Base-by-base conservation (phyloP, 2,797 vertebrate species). In the Centropyge bicolor region DNA sequence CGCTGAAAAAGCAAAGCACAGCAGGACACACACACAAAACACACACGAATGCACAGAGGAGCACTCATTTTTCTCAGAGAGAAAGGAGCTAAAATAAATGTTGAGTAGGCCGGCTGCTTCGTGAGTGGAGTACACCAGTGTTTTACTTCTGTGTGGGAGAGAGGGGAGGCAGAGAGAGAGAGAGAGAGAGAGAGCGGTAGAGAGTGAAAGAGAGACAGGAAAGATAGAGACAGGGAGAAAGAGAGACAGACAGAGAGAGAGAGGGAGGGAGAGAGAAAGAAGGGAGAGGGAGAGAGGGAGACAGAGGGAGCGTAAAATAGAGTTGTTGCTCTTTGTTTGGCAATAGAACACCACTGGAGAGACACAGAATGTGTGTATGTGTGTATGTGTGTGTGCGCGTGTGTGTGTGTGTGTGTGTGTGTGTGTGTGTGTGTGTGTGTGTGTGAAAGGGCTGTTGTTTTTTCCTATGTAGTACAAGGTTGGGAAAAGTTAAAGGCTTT, bases 51-150 rank as follows among this genome's bases (percentile, higher is more conserved):
- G 41, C 79, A 67, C 57, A 74, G 24, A 89, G 65, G 51, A 76
- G 70, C 65, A 51, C 75, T 82, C 48, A 11, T 31, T 82, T 72
- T 71, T 80, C 64, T 69, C 74, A 64, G 66, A 80, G 35, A 83
- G 77, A 81, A 76, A 35, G 38, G 67, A 79, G 73, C 81, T 86
- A 90, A 89, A 94, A 92, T 91, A 91, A 90, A 90, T 83, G 85
- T 90, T 92, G 91, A 89, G 91, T 93, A 91, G 92, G 89, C 78
- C 86, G 90, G 62, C 73, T 88, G 89, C 81, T 80, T 86, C 83
- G 89, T 85, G 89, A 89, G 90, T 81, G 65, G 86, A 87, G 86
- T 73, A 77, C 76, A 87, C 69, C 80, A 60, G 43, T 88, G 75
- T 88, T 92, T 91, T 83, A 87, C 82, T 84, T 89, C 24, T 86